These are phyloP conservation scores for Ursus arctos DNA, from an alignment of 2,113 vertebrate species.

Conservation along the genomic window DNA sequence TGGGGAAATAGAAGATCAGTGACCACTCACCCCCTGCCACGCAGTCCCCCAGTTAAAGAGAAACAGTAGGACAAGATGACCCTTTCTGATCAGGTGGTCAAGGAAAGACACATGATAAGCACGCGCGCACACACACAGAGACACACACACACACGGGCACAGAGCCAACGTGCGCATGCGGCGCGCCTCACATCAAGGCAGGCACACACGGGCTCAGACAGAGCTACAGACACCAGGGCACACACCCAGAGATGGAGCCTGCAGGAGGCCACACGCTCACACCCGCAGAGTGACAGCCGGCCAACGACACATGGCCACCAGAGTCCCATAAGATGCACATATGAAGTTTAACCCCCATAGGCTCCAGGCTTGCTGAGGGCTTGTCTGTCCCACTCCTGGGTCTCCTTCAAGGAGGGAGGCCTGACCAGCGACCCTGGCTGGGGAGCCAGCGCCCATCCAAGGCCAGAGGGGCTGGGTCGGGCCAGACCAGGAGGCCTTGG, in stretches of 20 bases:
- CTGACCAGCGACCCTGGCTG: background rate
- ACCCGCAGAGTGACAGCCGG: rapidly evolving
- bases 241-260: background rate
- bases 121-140: background rate
- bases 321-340: background rate
- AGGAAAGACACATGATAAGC: background rate
- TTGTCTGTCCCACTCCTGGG: background rate
- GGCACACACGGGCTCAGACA: background rate
- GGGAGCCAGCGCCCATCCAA: background rate
- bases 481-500: background rate
- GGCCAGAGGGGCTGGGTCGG: background rate
- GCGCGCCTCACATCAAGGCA: background rate
- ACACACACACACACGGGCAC: background rate
- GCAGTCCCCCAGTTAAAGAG: background rate
- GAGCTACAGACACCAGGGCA: background rate
- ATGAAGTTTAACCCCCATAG: background rate
- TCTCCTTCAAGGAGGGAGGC: background rate
- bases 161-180: rapidly evolving
- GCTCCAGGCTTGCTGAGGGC: background rate
- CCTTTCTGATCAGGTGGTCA: background rate
- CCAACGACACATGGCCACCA: background rate
- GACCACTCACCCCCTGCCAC: background rate
- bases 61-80: background rate
- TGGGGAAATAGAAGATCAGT: background rate
- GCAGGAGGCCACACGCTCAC: background rate